These are phyloP conservation scores for Eupithecia tripunctaria DNA, from an alignment of 2,888 invertebrate genomes.

Conservation along the genomic window DNA sequence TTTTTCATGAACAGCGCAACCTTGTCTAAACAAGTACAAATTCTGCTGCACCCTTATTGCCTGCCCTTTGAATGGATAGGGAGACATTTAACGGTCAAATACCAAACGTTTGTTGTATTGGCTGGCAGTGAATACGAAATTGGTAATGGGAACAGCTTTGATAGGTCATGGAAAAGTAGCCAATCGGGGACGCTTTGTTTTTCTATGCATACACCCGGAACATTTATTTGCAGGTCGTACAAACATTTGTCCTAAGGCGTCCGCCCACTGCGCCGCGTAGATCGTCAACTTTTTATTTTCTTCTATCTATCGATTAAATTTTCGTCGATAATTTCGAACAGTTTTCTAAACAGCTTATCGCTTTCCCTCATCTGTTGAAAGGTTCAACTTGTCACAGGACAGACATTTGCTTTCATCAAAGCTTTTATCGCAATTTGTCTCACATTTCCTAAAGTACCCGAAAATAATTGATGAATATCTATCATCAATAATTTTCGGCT, in stretches of 20 bases:
- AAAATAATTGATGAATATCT: conserved; percentile 19
- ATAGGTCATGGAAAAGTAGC: conserved; percentile 21
- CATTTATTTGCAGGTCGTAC: no score
- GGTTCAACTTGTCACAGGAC: conserved; percentile 23
- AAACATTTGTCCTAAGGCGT: no score
- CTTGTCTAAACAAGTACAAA: neutral
- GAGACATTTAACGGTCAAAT: conserved; percentile 63
- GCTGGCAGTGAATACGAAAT: conserved; percentile 42
- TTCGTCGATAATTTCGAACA: neutral
- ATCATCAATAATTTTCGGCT: conserved; percentile 38
- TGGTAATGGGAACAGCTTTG: conserved; percentile 21
- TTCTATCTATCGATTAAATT: neutral
- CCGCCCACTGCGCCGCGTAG: no score
- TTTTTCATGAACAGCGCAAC: neutral
- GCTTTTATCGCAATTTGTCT: conserved; percentile 39
- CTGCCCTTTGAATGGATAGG: conserved; percentile 46
- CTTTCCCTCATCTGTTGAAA: neutral
- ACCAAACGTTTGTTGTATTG: conserved; percentile 53
- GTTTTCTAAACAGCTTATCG: neutral
- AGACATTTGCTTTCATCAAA: conserved; percentile 36
- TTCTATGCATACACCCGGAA: no score
- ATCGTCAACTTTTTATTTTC: no score
- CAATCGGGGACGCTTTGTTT: conserved; percentile 10
- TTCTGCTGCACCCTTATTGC: conserved; percentile 7
- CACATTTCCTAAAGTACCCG: conserved; percentile 34